These are phyloP conservation scores for Cyprinus carpio DNA, from an alignment of 2,113 vertebrate species.

Conservation along the genomic window DNA sequence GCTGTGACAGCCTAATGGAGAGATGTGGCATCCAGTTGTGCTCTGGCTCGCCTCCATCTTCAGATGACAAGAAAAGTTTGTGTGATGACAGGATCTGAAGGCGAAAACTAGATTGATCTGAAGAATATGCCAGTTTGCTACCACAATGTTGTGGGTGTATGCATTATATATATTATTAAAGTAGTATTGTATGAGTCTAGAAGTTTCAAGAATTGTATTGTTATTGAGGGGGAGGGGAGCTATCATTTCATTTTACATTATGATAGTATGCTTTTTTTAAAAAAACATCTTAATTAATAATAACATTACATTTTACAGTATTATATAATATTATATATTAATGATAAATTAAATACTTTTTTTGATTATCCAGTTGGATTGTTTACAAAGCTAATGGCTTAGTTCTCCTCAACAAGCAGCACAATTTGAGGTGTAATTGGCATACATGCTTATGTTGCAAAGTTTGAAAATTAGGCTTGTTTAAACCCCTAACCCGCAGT, in stretches of 20 bases:
- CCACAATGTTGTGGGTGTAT: neutral
- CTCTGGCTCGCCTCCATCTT: neutral
- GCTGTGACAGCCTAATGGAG: constrained; percentile 9
- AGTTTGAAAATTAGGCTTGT: neutral
- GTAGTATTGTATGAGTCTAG: no score
- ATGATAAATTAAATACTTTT: neutral
- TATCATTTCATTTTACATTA: neutral
- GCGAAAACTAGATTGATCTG: neutral
- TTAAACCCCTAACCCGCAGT: neutral
- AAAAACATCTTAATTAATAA: neutral
- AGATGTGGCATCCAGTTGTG: constrained; percentile 16
- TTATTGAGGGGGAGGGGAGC: neutral
- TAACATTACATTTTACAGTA: neutral
- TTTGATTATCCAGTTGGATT: neutral
- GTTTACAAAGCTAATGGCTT: neutral
- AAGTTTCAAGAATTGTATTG: neutral
- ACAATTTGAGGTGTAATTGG: neutral
- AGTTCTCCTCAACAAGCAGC: neutral
- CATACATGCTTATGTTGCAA: neutral
- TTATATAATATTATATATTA: neutral
- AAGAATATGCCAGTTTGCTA: neutral
- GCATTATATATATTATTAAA: neutral
- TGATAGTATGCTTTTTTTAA: neutral
- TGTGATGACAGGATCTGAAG: constrained; percentile 6
- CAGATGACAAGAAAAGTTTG: constrained; percentile 6